Evolutionary conservation across 2,888 invertebrate species (phyloP), one percentile per base, ranked within the genome.

Genomic region (Microplitis deprimator): DNA sequence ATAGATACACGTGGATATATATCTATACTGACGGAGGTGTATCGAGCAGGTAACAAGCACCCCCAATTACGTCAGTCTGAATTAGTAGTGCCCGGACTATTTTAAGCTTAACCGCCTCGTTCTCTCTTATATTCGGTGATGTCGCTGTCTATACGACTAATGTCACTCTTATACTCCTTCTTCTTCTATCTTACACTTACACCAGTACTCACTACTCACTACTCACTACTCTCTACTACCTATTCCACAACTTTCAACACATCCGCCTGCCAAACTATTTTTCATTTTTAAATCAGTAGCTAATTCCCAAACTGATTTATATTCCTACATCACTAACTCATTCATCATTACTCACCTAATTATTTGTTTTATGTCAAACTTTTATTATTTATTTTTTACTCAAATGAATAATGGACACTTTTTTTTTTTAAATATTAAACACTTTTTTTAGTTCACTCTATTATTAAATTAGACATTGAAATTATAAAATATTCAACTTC

Each of bases 61-160:
- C 88, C 89, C 88, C 87, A 89, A 89, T 89, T 89, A 89, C 88
- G 89, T 89, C 88, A 85, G 86, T 84, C 87, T 87, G 87, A 89
- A 89, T 89, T 89, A 89, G 89, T 89, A 86, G 87, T 86, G 87
- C 85, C 86, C 86, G 85, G 86, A 81, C 87, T 88, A 86, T 88
- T 87, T 87, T 83, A 84, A 84, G 80, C 81, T 85, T 88, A 88
- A 88, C 87, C 70, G 64, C 61, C 39, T 29, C 17, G 20, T 65
- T 65, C 65, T 65, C 65, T 65, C 50, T 50, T 50, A 50, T 50
- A 50, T 50, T 50, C 50, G 13, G 50, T 13, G 13, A 13, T 50
- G 50, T 50, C 50, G 50, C 50, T 50, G 50, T 50, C 50, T 50
- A 50, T 50, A 13, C 50, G 50, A 50, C 50, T 50, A 50, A 50